Conservation (phyloP, 1,140 invertebrate species). For the Eurosta solidaginis region DNA sequence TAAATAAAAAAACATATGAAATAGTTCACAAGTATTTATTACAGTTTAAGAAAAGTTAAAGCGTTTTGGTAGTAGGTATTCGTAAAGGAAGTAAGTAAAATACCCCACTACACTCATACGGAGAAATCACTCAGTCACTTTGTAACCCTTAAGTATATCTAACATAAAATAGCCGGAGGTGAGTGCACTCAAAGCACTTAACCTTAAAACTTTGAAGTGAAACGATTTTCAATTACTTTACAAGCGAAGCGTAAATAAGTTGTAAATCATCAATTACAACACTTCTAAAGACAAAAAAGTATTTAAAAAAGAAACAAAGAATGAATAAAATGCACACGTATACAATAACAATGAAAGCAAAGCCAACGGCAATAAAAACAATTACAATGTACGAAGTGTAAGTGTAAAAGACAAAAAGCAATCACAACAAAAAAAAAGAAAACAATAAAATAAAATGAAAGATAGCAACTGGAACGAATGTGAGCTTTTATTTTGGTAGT, state of each 20-base stretch:
- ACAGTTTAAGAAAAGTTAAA: conserved; percentile 4
- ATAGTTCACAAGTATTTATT: background rate
- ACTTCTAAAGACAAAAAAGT: background rate
- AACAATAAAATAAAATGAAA: background rate
- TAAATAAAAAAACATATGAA: background rate
- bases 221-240: conserved; percentile 32
- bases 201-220: conserved; percentile 26
- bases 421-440: too few relatives aligned
- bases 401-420: background rate
- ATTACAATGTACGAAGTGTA: background rate
- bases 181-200: conserved; percentile 25
- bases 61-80: background rate
- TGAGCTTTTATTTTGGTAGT: too few relatives aligned
- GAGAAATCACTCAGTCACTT: too few relatives aligned
- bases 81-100: background rate
- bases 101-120: too few relatives aligned
- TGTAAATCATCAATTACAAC: conserved; percentile 34
- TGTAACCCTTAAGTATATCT: background rate
- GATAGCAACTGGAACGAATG: background rate
- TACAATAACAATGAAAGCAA: background rate
- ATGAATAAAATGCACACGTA: background rate
- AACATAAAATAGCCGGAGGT: background rate
- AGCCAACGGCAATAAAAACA: background rate
- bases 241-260: conserved; percentile 34
- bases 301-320: background rate